Evolutionary conservation across 1,140 invertebrate genomes (phyloP).

Genomic region (Drosophila kikkawai): DNA sequence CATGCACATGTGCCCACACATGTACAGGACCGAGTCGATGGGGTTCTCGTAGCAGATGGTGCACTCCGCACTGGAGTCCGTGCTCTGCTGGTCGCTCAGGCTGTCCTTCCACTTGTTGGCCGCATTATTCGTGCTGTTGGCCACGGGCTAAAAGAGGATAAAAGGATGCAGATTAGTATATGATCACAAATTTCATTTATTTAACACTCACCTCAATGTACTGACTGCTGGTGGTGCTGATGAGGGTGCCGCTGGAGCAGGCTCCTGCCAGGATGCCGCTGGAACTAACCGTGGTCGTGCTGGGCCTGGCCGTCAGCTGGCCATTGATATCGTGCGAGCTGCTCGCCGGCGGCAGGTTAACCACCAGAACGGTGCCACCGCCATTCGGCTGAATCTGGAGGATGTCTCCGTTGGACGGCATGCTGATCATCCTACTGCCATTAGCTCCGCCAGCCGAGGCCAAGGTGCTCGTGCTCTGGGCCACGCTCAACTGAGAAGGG

Average conservation of each 20-base stretch:
- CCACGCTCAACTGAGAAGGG: slow-evolving; percentile 66
- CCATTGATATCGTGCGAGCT: slow-evolving; percentile 72
- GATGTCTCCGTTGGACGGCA: slow-evolving; percentile 86
- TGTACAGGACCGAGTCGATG: slow-evolving; percentile 97
- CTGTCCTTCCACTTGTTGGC: slow-evolving; percentile 75
- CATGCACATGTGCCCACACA: slow-evolving; percentile 99
- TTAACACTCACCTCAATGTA: slow-evolving; percentile 87
- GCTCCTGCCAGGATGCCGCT: slow-evolving; percentile 82
- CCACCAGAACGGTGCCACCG: slow-evolving; percentile 91
- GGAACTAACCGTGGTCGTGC: slow-evolving; percentile 52
- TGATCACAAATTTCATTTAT: not conserved
- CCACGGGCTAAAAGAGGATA: slow-evolving; percentile 49
- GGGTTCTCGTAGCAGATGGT: slow-evolving; percentile 97
- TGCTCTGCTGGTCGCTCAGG: slow-evolving; percentile 84
- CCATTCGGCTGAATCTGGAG: slow-evolving; percentile 88
- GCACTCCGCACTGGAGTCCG: slow-evolving; percentile 90
- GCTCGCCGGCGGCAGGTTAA: slow-evolving; percentile 90
- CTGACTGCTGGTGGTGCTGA: slow-evolving; percentile 87
- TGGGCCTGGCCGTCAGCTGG: slow-evolving; percentile 46
- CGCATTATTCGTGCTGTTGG: slow-evolving; percentile 66
- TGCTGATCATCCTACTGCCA: slow-evolving; percentile 85
- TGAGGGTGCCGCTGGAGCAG: slow-evolving; percentile 84
- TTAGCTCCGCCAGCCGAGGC: slow-evolving; percentile 74
- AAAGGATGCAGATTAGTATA: not conserved
- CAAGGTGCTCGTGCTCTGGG: slow-evolving; percentile 67